Evolutionary conservation across 2,797 vertebrate species (phyloP).

Genomic region (Bovichtus diacanthus): DNA sequence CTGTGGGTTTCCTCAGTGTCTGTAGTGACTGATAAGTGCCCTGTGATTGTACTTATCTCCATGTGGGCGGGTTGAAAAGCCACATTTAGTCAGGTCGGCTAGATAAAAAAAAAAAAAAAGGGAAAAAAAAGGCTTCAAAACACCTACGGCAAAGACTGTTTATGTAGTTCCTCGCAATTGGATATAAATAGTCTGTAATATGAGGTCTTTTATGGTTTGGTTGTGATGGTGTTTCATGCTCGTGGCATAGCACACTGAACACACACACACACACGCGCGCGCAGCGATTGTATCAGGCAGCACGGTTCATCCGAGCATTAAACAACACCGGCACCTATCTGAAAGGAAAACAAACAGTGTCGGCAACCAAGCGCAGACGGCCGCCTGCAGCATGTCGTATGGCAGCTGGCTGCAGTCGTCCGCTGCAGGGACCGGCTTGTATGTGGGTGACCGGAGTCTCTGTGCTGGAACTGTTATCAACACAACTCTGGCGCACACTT

Average conservation of each 20-base stretch:
- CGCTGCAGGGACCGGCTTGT: constrained; percentile 4
- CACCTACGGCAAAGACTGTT: constrained; percentile 67
- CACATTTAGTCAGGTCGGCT: constrained; percentile 45
- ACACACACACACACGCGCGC: constrained; percentile 27
- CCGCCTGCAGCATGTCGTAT: constrained; percentile 17
- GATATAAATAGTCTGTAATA: constrained; percentile 78
- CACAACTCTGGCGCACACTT: constrained; percentile 4
- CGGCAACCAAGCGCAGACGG: constrained; percentile 38
- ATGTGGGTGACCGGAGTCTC: constrained; percentile 14
- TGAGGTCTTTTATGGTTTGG: constrained; percentile 64
- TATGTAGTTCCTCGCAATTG: constrained; percentile 80
- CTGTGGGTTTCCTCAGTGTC: constrained; percentile 57
- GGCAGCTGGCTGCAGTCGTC: constrained; percentile 16
- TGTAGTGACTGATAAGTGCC: constrained; percentile 65
- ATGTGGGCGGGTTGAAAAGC: constrained; percentile 63
- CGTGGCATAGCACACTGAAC: constrained; percentile 44
- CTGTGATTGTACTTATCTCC: constrained; percentile 73
- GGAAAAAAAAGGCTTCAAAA: constrained; percentile 34
- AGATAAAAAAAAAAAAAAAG: constrained; percentile 35
- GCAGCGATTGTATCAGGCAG: constrained; percentile 53
- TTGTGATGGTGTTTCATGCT: constrained; percentile 56
- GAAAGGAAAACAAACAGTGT: constrained; percentile 57
- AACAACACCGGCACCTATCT: constrained; percentile 53
- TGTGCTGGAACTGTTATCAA: constrained; percentile 37
- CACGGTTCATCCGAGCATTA: constrained; percentile 58